Evolutionary conservation across 2,797 vertebrate genomes (phyloP).

Genomic region (Darevskia mixta): DNA sequence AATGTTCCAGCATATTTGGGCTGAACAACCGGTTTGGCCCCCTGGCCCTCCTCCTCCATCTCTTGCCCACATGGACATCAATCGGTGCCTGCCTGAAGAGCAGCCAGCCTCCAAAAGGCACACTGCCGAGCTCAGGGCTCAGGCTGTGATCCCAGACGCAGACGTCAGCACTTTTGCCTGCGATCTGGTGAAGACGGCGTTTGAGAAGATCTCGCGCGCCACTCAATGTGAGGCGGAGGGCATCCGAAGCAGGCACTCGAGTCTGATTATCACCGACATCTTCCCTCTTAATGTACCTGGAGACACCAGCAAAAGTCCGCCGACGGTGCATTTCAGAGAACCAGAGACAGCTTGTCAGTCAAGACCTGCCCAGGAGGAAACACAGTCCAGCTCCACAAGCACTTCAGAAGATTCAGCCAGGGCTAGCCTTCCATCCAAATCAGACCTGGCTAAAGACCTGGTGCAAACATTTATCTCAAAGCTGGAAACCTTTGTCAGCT

Average conservation of each 20-base stretch:
- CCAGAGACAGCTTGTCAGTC: background rate
- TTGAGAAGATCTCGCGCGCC: background rate
- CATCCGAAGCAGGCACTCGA: background rate
- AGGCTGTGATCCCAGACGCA: background rate
- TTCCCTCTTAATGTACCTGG: background rate
- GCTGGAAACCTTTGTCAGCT: conserved; percentile 20
- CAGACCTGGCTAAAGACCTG: conserved; percentile 1
- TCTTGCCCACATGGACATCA: background rate
- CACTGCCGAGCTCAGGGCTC: too few species aligned
- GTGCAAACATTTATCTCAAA: conserved; percentile 1
- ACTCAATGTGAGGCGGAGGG: background rate
- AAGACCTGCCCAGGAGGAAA: background rate
- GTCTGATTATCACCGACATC: background rate
- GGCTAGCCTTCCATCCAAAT: background rate
- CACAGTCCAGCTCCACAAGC: background rate
- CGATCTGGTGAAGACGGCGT: conserved; percentile 8
- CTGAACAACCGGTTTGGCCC: background rate
- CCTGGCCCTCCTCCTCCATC: background rate
- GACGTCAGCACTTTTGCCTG: background rate
- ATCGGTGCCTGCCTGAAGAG: background rate
- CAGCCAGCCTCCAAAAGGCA: background rate
- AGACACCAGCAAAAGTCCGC: background rate
- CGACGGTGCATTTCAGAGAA: conserved; percentile 2
- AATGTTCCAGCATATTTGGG: conserved; percentile 14
- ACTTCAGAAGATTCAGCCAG: background rate